Conservation (phyloP, 2,888 invertebrate species). For the Calameuta filiformis region DNA sequence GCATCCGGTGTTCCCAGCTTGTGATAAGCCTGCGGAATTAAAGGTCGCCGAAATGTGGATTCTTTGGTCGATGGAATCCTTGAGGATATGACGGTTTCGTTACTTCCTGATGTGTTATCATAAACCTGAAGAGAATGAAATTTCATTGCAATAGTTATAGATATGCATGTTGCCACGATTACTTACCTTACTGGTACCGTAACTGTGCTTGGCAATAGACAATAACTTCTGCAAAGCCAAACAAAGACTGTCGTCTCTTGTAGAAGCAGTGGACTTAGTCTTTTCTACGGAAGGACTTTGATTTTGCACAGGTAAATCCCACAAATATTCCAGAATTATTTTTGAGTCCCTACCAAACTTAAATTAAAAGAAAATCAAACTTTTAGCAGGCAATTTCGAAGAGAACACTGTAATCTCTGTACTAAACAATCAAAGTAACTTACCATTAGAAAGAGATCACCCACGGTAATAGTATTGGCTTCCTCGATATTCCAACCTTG, state of each 20-base stretch:
- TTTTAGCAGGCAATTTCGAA: slow-evolving; percentile 4
- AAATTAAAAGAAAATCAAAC: slow-evolving; percentile 26
- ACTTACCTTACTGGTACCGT: slow-evolving; percentile 63
- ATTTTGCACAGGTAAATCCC: slow-evolving; percentile 68
- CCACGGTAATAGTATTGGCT: slow-evolving; percentile 84
- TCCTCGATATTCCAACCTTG: slow-evolving; percentile 83
- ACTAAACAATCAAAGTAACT: slow-evolving; percentile 38
- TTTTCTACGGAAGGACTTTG: slow-evolving; percentile 26
- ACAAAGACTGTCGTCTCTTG: slow-evolving; percentile 51
- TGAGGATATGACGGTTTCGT: slow-evolving; percentile 61
- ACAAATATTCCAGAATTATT: slow-evolving; percentile 83
- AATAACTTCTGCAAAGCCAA: slow-evolving; percentile 63
- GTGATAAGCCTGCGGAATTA: slow-evolving; percentile 60
- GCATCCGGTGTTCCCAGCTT: slow-evolving; percentile 60
- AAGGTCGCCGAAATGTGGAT: slow-evolving; percentile 59
- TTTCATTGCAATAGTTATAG: background rate
- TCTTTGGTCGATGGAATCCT: slow-evolving; percentile 59
- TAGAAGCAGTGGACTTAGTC: slow-evolving; percentile 21
- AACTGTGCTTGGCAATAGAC: slow-evolving; percentile 66
- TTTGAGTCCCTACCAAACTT: slow-evolving; percentile 81
- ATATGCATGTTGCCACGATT: background rate
- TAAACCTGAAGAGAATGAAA: slow-evolving; percentile 43
- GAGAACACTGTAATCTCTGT: slow-evolving; percentile 17
- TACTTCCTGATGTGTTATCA: slow-evolving; percentile 58
- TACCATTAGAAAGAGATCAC: slow-evolving; percentile 91